Conservation (phyloP, 2,113 vertebrate species). For the Brachyistius frenatus region DNA sequence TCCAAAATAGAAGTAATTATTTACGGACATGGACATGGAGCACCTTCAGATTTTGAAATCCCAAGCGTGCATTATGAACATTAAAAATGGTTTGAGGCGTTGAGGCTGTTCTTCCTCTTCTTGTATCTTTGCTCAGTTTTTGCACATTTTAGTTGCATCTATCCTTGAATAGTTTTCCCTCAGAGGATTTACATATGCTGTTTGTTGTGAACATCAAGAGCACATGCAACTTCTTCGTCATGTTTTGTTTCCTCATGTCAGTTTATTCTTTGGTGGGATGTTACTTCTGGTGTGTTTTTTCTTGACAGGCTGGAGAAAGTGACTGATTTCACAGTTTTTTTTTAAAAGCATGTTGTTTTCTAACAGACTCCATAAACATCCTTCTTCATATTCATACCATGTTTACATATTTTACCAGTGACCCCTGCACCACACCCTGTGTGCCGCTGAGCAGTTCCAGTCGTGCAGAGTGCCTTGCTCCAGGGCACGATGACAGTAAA, state of each 20-base stretch:
- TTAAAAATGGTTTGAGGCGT: no score
- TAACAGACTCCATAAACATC: not conserved
- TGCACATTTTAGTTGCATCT: not conserved
- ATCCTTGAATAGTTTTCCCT: not conserved
- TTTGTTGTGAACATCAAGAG: slow-evolving; percentile 10
- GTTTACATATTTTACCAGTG: slow-evolving; percentile 35
- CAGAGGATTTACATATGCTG: not conserved
- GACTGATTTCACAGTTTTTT: slow-evolving; percentile 42
- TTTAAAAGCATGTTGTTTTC: not conserved
- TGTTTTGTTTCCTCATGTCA: not conserved
- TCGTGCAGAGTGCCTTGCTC: not conserved
- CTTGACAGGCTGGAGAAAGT: slow-evolving; percentile 40
- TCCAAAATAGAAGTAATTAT: slow-evolving; percentile 20
- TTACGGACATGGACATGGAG: not conserved
- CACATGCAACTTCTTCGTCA: not conserved
- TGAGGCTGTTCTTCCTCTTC: not conserved
- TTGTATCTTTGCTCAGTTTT: not conserved
- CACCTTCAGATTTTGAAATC: slow-evolving; percentile 3
- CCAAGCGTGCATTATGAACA: no score
- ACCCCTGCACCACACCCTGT: slow-evolving; percentile 37
- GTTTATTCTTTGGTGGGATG: not conserved
- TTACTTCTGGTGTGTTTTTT: slow-evolving; percentile 9
- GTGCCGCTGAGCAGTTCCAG: not conserved
- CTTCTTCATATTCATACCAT: slow-evolving; percentile 17
- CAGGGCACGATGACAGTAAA: slow-evolving; percentile 22